These are phyloP conservation scores for Cantharis lateralis DNA, from an alignment of 2,888 invertebrate genomes.

Conservation along the genomic window DNA sequence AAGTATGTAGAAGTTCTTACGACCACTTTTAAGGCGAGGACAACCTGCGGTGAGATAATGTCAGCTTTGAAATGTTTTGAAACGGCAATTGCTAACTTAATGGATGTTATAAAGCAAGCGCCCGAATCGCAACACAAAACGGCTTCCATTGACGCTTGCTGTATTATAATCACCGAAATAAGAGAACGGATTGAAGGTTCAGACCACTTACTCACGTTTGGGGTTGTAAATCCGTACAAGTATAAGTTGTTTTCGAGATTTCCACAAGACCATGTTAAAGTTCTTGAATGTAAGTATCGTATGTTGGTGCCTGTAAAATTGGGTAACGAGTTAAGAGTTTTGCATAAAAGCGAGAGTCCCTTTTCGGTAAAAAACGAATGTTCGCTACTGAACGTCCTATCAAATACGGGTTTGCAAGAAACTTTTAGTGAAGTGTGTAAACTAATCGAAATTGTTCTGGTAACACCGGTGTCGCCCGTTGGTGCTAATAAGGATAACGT, in stretches of 20 bases:
- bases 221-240: not conserved
- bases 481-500: not conserved
- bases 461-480: not conserved
- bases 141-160: not conserved
- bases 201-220: not conserved
- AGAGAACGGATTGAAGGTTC: not conserved
- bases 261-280: not conserved
- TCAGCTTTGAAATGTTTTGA: not conserved
- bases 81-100: not conserved
- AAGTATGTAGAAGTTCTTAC: not conserved
- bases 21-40: not conserved
- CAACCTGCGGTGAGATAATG: not conserved
- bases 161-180: not conserved
- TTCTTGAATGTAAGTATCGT: not conserved
- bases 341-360: not conserved
- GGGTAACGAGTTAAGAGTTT: not conserved
- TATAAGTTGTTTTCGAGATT: not conserved
- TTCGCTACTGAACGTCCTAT: not conserved
- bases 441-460: not conserved
- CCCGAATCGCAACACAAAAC: not conserved
- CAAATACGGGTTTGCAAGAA: not conserved
- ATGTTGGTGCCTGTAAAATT: not conserved
- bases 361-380: not conserved
- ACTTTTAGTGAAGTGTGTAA: not conserved
- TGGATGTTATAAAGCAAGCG: not conserved